A percentile compares a stretch with the other conserved stretches of the same genome.
phyloP scores from a whole-genome alignment of 2,888 invertebrate species.

The Dasysyrphus albostriatus region DNA sequence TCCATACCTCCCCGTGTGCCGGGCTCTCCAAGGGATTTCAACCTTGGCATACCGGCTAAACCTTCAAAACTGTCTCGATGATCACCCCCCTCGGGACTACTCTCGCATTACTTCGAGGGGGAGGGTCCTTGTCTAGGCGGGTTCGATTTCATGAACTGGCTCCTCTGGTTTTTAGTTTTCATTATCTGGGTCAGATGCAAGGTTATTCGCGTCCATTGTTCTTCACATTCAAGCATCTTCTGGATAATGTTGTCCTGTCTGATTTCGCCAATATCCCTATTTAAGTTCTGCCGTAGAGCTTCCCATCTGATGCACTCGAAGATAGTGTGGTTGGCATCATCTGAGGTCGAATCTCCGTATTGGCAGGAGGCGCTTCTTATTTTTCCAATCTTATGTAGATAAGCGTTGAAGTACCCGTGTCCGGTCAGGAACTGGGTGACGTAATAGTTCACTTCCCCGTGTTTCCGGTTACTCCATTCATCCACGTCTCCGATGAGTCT shows the following conservation, averaged over 20 bases:
- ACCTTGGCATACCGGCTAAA: constrained; percentile 24
- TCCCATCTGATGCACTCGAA: constrained; percentile 8
- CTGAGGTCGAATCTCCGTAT: not conserved
- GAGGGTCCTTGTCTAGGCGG: not conserved
- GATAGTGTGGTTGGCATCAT: not conserved
- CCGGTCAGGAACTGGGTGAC: too few relatives aligned
- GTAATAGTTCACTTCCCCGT: too few relatives aligned
- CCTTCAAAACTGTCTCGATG: constrained; percentile 17
- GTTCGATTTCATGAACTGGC: not conserved
- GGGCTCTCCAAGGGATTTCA: not conserved
- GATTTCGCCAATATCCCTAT: not conserved
- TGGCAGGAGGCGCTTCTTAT: constrained; percentile 1
- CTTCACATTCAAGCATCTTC: constrained; percentile 1
- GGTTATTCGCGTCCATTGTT: too few relatives aligned
- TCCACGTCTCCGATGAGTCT: too few relatives aligned
- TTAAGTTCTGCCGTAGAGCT: not conserved
- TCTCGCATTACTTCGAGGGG: not conserved
- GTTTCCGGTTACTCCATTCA: not conserved
- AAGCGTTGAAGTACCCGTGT: too few relatives aligned
- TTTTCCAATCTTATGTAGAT: too few relatives aligned
- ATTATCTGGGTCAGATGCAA: not conserved
- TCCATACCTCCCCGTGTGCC: not conserved
- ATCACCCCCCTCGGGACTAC: constrained; percentile 13
- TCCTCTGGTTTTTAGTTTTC: not conserved
- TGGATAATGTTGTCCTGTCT: constrained; percentile 11